Base-by-base conservation (phyloP, 1,140 invertebrate genomes). In the Chrysopa pallens region DNA sequence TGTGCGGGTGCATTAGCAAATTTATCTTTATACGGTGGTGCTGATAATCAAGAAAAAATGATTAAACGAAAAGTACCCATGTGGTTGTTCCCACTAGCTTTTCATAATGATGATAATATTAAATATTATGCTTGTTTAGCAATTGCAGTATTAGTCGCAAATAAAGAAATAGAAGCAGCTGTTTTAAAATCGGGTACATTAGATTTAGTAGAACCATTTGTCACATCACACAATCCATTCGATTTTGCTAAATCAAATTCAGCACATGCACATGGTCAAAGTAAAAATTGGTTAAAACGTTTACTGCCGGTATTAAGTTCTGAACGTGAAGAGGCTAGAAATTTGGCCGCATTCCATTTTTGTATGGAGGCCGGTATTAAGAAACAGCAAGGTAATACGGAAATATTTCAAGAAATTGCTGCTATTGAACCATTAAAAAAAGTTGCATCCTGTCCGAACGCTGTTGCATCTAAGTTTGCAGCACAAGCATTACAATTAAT, bases 351-450 rank as follows among this genome's bases (percentile, higher is more conserved):
- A 23, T 99, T 98, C 61, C 95, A 98, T 59, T 98, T 99, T 59
- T 96, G 92, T 54, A 96, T 98, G 90, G 95, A 98, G 62, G 94
- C 95, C 3, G 88, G 86, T 8, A 98, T 98, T 31, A 98, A 98
- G 56, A 84, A 93, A 52, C 81, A 90, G 50, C 94, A 98, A 63
- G 87, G 89, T 9, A 92, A 94, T 46, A 85, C 90, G 0, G 81
- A 89, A 59, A 84, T 95, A 51, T 97, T 98, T 57, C 71, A 78
- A 41, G 89, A 93, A 60, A 97, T 98, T 47, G 88, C 86, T 39
- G 93, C 91, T 1, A 85, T 98, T 39, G 88, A 95, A 50, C 85
- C 92, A 0, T 67, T 98, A 44, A 97, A 96, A 58, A 89, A 86
- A 54, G 88, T 97, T 0, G 95, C 95, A 6, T 93, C 90, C 57